Conservation (phyloP, 2,888 invertebrate species). For the Andricus curvator region DNA sequence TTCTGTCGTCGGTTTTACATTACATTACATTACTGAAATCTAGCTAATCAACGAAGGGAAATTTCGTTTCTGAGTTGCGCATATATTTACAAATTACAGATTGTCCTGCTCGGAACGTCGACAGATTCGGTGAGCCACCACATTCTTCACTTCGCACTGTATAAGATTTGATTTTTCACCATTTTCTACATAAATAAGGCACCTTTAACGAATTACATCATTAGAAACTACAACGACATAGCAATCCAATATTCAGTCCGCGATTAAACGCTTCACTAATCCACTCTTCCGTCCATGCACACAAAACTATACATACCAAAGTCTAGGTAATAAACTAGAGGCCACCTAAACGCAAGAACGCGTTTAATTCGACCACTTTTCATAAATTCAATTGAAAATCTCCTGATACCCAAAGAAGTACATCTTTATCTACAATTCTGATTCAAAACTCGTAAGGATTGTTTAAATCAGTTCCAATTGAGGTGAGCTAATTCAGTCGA, state of each 20-base stretch:
- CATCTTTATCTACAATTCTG: background rate
- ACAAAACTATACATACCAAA: slow-evolving; percentile 13
- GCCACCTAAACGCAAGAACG: background rate
- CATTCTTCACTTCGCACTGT: slow-evolving; percentile 59
- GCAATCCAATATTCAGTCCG: slow-evolving; percentile 65
- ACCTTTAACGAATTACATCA: slow-evolving; percentile 77
- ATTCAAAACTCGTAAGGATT: background rate
- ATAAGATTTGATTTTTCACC: slow-evolving; percentile 63
- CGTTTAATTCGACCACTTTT: slow-evolving; percentile 4
- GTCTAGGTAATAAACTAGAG: slow-evolving; percentile 9
- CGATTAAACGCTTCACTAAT: slow-evolving; percentile 37
- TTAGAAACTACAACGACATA: slow-evolving; percentile 70
- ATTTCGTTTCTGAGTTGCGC: slow-evolving; percentile 55
- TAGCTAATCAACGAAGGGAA: slow-evolving; percentile 60
- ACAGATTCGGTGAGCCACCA: slow-evolving; percentile 62
- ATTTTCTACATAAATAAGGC: slow-evolving; percentile 74
- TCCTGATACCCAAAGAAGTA: background rate
- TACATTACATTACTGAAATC: slow-evolving; percentile 52
- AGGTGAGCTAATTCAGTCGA: background rate
- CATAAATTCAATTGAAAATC: background rate
- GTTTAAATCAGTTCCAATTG: background rate
- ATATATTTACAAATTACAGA: slow-evolving; percentile 73
- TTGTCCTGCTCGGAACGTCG: slow-evolving; percentile 68
- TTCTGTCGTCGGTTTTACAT: background rate
- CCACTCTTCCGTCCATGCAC: slow-evolving; percentile 5